Percentiles rank a stretch among this genome's conserved stretches.
Evolutionary conservation across 2,888 invertebrate species (phyloP).

Genomic region (Orthosia gracilis): DNA sequence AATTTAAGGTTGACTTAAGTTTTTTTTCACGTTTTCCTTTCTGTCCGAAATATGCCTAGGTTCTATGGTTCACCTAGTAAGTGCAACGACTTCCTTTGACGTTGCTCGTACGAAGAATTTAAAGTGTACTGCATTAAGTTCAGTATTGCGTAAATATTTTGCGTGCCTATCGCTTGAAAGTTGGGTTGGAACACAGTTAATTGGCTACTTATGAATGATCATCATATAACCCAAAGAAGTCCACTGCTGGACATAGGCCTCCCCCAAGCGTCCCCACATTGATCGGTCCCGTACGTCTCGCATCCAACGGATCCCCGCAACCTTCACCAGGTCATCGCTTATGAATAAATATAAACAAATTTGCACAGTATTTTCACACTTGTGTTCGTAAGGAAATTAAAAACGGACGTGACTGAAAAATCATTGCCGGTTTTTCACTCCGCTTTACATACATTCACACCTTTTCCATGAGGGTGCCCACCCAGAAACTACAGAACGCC

Average conservation of each 20-base stretch:
- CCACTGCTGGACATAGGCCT: too few relatives aligned
- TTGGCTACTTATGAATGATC: conserved; percentile 24
- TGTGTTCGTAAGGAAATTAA: conserved; percentile 12
- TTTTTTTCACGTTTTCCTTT: background rate
- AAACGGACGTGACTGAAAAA: background rate
- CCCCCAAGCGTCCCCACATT: too few relatives aligned
- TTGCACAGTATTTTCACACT: conserved; percentile 11
- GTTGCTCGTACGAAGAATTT: conserved; percentile 25
- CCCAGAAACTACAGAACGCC: too few relatives aligned
- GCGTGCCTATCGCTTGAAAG: conserved; percentile 51
- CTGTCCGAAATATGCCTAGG: background rate
- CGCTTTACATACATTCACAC: too few relatives aligned
- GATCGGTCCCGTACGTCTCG: too few relatives aligned
- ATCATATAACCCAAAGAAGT: too few relatives aligned
- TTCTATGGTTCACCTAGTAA: conserved; percentile 22
- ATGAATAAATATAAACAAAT: conserved; percentile 47
- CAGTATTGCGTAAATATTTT: conserved; percentile 41
- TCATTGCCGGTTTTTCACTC: background rate
- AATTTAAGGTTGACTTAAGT: background rate
- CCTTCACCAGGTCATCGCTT: too few relatives aligned
- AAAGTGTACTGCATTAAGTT: conserved; percentile 25
- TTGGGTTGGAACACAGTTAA: conserved; percentile 33
- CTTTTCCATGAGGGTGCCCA: too few relatives aligned
- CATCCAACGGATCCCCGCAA: too few relatives aligned
- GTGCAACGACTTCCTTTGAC: conserved; percentile 42